Percentiles rank a stretch among this genome's conserved stretches.
Evolutionary conservation across 2,888 invertebrate genomes (phyloP).

Genomic region (Scaptomyza polygonia): DNA sequence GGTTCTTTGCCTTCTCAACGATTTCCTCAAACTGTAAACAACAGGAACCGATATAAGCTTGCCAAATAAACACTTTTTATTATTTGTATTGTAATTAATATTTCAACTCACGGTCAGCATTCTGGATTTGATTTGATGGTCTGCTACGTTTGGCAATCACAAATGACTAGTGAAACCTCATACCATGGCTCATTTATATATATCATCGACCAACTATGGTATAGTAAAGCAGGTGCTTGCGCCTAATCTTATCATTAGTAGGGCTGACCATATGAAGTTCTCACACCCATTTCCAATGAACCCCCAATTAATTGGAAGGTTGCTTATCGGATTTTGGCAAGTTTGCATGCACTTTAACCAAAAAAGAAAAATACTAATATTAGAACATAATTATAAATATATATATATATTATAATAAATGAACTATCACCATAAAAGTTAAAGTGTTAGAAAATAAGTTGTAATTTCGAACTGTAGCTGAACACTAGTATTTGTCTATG

Average conservation of each 20-base stretch:
- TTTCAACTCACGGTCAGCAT: conserved; percentile 75
- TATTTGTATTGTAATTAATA: background rate
- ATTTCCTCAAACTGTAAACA: conserved; percentile 88
- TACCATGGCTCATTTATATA: conserved; percentile 50
- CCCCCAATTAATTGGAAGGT: conserved; percentile 17
- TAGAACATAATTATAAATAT: conserved; percentile 17
- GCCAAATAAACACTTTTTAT: background rate
- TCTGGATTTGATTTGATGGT: conserved; percentile 44
- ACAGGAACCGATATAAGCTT: background rate
- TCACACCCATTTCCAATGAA: conserved; percentile 15
- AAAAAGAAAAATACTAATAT: conserved; percentile 9
- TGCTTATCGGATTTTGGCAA: conserved; percentile 51
- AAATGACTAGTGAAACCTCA: conserved; percentile 50
- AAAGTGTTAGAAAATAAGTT: no score
- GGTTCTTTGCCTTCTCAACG: conserved; percentile 89
- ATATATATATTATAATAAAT: no score
- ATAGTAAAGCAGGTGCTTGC: conserved; percentile 20
- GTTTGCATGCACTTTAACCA: conserved; percentile 49
- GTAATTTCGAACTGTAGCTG: conserved; percentile 1
- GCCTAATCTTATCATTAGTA: conserved; percentile 45
- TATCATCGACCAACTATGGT: conserved; percentile 22
- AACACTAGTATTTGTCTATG: no score
- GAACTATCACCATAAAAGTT: no score
- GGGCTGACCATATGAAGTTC: conserved; percentile 21
- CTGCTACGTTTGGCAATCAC: conserved; percentile 45